Base-by-base conservation (phyloP, 2,113 vertebrate species). In the Serilophus lunatus region DNA sequence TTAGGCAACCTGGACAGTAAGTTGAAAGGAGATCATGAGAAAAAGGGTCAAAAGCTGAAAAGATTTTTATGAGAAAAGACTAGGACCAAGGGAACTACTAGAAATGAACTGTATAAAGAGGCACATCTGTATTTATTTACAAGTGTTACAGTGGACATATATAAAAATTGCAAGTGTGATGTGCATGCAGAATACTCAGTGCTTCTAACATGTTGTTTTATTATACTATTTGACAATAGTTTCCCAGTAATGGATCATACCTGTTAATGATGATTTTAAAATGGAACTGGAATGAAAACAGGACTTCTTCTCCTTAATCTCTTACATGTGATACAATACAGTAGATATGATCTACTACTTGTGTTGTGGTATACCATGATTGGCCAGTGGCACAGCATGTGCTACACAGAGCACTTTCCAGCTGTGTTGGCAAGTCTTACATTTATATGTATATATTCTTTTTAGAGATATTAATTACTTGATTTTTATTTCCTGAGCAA, bases 261-360 rank as follows among this genome's bases (percentile, higher is more conserved):
- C 33, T 78, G 28, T 56, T 95, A 86, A 76, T 75, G 51, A 84
- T 56, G 26, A 86, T 86, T 88, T 93, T 70, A 75, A 72, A 78
- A 72, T 66, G 76, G 35, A 86, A 59, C 25, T 78, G 35, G 36
- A 90, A 77, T 66, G 60, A 92, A 93, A 91, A 53, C 28, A 75
- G 35, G 18, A 56, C 33, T 78, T 65, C 24, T 40, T 63, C 44
- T 85, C 35, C 78, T 92, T 70, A 86, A 86, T 84, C 60, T 71
- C 42, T 40, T 54, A 35, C 1, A 7, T 47, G 22, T 81, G 84
- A 57, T 44, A 56, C 13, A 18, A 8, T n/a, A 6, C 0, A 0
- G 26, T 51, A 81, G 51, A 88, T 75, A 13, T 74, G 36, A 82
- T 90, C 65, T 63, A 63, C 57, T 72, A 35, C 47, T 53, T 54